These are phyloP conservation scores for Porites divaricata DNA, from an alignment of 92 coral and sea anemone genomes.

Conservation along the genomic window DNA sequence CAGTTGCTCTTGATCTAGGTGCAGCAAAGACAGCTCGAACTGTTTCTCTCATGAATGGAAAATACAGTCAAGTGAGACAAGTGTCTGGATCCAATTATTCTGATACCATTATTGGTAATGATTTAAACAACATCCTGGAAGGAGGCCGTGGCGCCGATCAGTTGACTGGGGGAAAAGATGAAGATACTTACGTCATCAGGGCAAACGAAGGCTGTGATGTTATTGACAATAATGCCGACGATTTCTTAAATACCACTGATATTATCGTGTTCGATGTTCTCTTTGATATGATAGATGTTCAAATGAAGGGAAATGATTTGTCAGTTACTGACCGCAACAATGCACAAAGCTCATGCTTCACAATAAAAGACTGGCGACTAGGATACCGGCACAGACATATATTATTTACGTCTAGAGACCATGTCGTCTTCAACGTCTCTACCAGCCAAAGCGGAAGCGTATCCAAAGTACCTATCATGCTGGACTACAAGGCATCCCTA, in stretches of 20 bases:
- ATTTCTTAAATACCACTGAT: slow-evolving; percentile 49
- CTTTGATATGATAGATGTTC: slow-evolving; percentile 3
- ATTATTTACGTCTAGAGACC: slow-evolving; percentile 47
- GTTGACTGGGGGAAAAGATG: slow-evolving; percentile 52
- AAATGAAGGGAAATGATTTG: neutral
- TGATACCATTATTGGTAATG: slow-evolving; percentile 53
- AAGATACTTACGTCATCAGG: slow-evolving; percentile 65
- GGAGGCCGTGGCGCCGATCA: slow-evolving; percentile 55
- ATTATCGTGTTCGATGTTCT: slow-evolving; percentile 53
- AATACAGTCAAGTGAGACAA: slow-evolving; percentile 41
- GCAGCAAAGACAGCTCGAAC: neutral
- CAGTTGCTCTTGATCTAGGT: slow-evolving; percentile 49
- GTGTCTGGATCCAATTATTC: slow-evolving; percentile 30
- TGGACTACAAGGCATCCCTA: slow-evolving; percentile 29
- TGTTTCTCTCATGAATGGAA: neutral
- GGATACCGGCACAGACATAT: slow-evolving; percentile 47
- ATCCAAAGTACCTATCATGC: slow-evolving; percentile 46
- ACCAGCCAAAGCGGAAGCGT: slow-evolving; percentile 5
- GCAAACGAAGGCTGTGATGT: slow-evolving; percentile 63
- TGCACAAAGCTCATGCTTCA: slow-evolving; percentile 32
- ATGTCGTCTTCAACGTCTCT: slow-evolving; percentile 49
- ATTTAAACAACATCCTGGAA: slow-evolving; percentile 52
- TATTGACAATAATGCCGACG: slow-evolving; percentile 56
- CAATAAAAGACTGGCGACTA: slow-evolving; percentile 14
- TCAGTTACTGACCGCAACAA: slow-evolving; percentile 32